These are phyloP conservation scores for Campoletis raptor DNA, from an alignment of 2,888 invertebrate genomes.

Conservation along the genomic window DNA sequence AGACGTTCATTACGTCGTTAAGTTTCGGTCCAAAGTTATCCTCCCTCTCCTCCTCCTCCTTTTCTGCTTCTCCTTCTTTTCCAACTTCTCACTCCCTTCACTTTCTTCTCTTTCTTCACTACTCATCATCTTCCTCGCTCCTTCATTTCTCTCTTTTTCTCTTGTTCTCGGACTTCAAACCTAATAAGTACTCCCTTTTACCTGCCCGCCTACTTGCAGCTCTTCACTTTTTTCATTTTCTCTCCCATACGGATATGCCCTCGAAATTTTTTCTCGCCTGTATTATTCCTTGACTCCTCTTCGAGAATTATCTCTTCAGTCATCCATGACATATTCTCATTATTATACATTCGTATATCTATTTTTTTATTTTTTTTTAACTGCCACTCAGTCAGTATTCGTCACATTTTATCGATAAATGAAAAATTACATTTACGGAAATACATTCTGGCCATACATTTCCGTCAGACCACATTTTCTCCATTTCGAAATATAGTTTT, in stretches of 20 bases:
- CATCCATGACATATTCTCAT: background rate
- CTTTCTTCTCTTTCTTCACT: slow-evolving; percentile 34
- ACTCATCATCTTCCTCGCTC: slow-evolving; percentile 40
- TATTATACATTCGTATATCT: background rate
- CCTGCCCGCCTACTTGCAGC: slow-evolving; percentile 57
- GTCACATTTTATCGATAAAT: background rate
- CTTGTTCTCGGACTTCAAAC: slow-evolving; percentile 38
- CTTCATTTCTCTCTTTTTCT: slow-evolving; percentile 45
- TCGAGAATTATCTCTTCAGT: slow-evolving; percentile 1
- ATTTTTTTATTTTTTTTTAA: background rate
- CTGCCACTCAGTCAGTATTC: background rate
- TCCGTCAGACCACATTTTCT: background rate
- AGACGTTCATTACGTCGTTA: slow-evolving; percentile 83
- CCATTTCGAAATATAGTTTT: background rate
- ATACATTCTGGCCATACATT: background rate
- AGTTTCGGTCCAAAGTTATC: slow-evolving; percentile 79
- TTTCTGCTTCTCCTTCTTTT: slow-evolving; percentile 38
- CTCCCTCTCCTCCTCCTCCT: slow-evolving; percentile 62
- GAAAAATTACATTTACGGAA: background rate
- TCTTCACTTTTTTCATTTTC: slow-evolving; percentile 31
- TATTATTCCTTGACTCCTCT: background rate
- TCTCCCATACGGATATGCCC: slow-evolving; percentile 1
- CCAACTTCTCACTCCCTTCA: slow-evolving; percentile 1
- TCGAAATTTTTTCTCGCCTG: slow-evolving; percentile 25
- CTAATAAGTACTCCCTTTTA: slow-evolving; percentile 55